These are phyloP conservation scores for Sebastes vulpes DNA, from an alignment of 2,797 vertebrate species.

Conservation along the genomic window DNA sequence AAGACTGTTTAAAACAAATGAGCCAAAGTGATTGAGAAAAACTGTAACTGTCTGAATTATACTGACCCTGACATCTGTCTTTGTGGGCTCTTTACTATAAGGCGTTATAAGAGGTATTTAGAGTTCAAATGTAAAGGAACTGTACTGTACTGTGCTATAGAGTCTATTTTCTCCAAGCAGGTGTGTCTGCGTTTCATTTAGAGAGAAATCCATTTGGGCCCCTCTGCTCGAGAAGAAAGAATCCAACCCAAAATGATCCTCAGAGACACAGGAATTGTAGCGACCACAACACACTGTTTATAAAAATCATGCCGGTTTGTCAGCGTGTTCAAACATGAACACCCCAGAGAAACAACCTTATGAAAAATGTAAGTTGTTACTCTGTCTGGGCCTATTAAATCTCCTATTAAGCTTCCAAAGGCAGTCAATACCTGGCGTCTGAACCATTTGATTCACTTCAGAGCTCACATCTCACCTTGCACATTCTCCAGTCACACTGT, in stretches of 20 bases:
- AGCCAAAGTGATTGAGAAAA: too few relatives aligned
- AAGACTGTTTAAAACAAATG: too few relatives aligned
- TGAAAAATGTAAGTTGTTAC: conserved; percentile 70
- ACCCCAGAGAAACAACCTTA: conserved; percentile 55
- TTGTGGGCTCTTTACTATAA: not conserved
- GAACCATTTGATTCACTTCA: conserved; percentile 68
- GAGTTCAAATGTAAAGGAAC: not conserved
- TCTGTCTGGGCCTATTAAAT: conserved; percentile 68
- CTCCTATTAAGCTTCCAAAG: conserved; percentile 59
- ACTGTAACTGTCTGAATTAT: not conserved
- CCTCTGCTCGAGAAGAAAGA: not conserved
- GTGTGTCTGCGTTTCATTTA: conserved; percentile 33
- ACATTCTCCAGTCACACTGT: conserved; percentile 28
- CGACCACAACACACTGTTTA: conserved; percentile 31
- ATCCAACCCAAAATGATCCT: conserved; percentile 36
- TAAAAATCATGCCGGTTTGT: conserved; percentile 60
- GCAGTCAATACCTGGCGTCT: conserved; percentile 54
- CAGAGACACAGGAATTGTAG: conserved; percentile 26
- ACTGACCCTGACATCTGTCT: not conserved
- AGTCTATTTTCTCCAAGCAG: conserved; percentile 20
- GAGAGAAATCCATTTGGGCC: conserved; percentile 42
- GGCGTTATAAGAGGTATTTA: not conserved
- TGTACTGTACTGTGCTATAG: not conserved
- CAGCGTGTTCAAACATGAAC: conserved; percentile 56
- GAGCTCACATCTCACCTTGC: conserved; percentile 65